These are phyloP conservation scores for Leucosticte australis DNA, from an alignment of 2,113 vertebrate genomes.

Conservation along the genomic window DNA sequence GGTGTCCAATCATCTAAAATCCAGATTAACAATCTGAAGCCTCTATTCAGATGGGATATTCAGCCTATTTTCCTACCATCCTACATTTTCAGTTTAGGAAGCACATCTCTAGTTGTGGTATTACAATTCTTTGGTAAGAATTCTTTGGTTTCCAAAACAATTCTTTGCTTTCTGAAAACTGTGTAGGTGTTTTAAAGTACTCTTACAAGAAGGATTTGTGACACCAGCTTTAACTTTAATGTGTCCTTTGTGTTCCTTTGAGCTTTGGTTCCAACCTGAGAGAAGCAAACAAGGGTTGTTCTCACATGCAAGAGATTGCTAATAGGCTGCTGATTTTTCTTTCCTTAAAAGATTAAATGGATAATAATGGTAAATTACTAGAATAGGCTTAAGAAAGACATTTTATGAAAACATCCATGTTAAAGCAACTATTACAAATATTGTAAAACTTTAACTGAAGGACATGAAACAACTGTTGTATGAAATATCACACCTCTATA, in stretches of 20 bases:
- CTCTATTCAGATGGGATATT: neutral
- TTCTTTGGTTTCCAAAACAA: no score
- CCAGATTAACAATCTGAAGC: neutral
- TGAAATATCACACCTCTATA: constrained; percentile 26
- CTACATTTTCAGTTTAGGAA: neutral
- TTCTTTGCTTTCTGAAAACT: neutral
- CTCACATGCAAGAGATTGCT: neutral
- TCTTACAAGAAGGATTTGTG: neutral
- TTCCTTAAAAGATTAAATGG: neutral
- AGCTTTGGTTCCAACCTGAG: constrained; percentile 1
- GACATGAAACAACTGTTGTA: neutral
- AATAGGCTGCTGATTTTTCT: neutral
- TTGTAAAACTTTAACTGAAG: constrained; percentile 1
- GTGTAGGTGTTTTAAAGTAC: neutral
- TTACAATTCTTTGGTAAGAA: neutral
- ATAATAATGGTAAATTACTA: neutral
- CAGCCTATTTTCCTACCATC: neutral
- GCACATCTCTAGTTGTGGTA: neutral
- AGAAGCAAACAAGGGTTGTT: neutral
- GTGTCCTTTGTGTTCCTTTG: neutral
- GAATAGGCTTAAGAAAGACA: constrained; percentile 18
- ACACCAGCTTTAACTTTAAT: constrained; percentile 1
- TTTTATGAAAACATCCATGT: constrained; percentile 37
- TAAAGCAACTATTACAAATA: constrained; percentile 47
- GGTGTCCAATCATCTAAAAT: neutral